phyloP scores from a whole-genome alignment of 2,888 invertebrate genomes.

The Drosophila tanythrix region DNA sequence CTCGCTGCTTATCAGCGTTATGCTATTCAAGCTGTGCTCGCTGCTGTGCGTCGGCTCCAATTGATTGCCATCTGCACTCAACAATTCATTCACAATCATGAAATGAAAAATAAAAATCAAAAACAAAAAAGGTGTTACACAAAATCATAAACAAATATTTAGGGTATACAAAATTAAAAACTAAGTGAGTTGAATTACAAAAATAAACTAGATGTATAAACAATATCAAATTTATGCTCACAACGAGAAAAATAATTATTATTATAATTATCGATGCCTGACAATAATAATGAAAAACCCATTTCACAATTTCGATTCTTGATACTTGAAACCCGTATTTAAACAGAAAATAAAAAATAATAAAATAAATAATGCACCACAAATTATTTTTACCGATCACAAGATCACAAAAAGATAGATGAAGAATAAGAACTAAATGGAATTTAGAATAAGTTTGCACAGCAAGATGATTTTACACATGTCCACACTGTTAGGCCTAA shows the following conservation, averaged over 20 bases:
- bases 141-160: constrained; percentile 2
- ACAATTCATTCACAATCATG: constrained; percentile 34
- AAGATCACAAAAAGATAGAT: constrained; percentile 21
- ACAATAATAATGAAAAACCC: too few relatives aligned
- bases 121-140: constrained; percentile 6
- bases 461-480: background rate
- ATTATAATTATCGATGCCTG: too few relatives aligned
- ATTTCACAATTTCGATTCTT: constrained; percentile 25
- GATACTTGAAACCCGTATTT: constrained; percentile 79
- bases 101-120: constrained; percentile 21
- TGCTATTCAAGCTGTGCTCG: constrained; percentile 74
- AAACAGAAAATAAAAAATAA: constrained; percentile 55
- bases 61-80: constrained; percentile 52
- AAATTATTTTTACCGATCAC: constrained; percentile 76
- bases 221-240: too few relatives aligned
- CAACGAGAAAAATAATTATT: too few relatives aligned
- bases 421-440: constrained; percentile 5
- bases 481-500: background rate
- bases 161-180: background rate
- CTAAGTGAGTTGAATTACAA: background rate
- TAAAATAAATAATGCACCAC: constrained; percentile 49
- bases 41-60: constrained; percentile 63
- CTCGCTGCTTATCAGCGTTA: constrained; percentile 78
- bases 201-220: background rate
- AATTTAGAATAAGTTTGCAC: background rate